Percentiles rank a stretch among this genome's conserved stretches.
These are phyloP conservation scores for Cyrtorhinus lividipennis DNA, from an alignment of 1,140 invertebrate genomes.

Conservation along the genomic window DNA sequence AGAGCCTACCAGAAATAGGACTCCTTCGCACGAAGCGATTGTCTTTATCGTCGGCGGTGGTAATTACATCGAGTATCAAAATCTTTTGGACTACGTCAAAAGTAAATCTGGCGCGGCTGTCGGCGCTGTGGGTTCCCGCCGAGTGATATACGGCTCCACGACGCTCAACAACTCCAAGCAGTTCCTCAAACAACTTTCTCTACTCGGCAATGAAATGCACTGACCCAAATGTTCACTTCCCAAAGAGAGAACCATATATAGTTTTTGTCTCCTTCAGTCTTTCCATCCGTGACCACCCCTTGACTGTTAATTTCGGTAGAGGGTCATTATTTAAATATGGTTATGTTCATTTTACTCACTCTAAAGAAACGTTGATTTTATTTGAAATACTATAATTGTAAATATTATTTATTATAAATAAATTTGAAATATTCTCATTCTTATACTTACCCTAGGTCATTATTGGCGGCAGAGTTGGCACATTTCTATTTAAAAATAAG, in stretches of 20 bases:
- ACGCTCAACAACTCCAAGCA: conserved; percentile 82
- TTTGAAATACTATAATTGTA: too few relatives aligned
- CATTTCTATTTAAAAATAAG: too few relatives aligned
- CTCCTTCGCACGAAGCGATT: conserved; percentile 62
- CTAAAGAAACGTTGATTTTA: too few relatives aligned
- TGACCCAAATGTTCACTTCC: too few relatives aligned
- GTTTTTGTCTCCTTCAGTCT: conserved; percentile 12
- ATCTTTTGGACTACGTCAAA: conserved; percentile 89
- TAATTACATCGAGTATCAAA: conserved; percentile 99
- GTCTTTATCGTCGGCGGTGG: conserved; percentile 97
- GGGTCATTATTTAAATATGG: too few relatives aligned
- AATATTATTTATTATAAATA: too few relatives aligned
- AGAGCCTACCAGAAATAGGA: conserved; percentile 42
- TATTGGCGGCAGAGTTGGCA: too few relatives aligned
- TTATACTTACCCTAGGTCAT: too few relatives aligned
- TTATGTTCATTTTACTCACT: too few relatives aligned
- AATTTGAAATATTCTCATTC: too few relatives aligned
- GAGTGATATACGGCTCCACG: conserved; percentile 88
- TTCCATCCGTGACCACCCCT: conserved; percentile 12
- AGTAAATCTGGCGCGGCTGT: conserved; percentile 21
- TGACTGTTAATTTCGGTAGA: too few relatives aligned
- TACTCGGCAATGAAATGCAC: conserved; percentile 18
- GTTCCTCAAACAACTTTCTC: conserved; percentile 64
- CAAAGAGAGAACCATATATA: too few relatives aligned
- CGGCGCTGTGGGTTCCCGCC: conserved; percentile 26